These are phyloP conservation scores for Anabacerthia variegaticeps DNA, from an alignment of 2,797 vertebrate species.

Conservation along the genomic window DNA sequence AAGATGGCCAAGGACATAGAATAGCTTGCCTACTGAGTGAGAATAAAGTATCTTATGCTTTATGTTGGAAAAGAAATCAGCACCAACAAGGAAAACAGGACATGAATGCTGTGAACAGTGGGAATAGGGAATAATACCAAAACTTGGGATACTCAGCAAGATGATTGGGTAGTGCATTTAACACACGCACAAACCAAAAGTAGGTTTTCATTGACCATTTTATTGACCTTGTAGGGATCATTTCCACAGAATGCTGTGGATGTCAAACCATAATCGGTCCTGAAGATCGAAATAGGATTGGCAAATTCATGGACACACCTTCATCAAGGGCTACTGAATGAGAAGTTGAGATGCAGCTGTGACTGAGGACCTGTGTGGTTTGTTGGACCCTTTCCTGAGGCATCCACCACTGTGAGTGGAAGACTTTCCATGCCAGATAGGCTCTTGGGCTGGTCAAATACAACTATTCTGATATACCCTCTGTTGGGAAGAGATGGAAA, in stretches of 20 bases:
- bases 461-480: neutral
- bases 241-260: neutral
- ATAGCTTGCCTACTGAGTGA: neutral
- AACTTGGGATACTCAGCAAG: neutral
- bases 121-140: neutral
- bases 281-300: neutral
- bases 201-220: neutral
- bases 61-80: neutral
- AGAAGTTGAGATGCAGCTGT: neutral
- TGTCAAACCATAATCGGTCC: neutral
- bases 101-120: neutral
- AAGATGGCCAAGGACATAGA: neutral
- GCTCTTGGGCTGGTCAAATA: neutral
- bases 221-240: neutral
- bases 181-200: neutral
- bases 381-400: neutral
- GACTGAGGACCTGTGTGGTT: neutral
- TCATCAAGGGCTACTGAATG: neutral
- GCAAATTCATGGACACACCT: neutral
- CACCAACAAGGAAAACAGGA: neutral
- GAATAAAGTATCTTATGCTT: neutral
- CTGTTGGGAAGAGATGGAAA: neutral
- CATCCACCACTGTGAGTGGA: neutral
- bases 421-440: neutral
- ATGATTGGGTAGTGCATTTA: neutral